phyloP scores from a whole-genome alignment of 1,140 invertebrate genomes.

The Pseudachorutes palmiensis region DNA sequence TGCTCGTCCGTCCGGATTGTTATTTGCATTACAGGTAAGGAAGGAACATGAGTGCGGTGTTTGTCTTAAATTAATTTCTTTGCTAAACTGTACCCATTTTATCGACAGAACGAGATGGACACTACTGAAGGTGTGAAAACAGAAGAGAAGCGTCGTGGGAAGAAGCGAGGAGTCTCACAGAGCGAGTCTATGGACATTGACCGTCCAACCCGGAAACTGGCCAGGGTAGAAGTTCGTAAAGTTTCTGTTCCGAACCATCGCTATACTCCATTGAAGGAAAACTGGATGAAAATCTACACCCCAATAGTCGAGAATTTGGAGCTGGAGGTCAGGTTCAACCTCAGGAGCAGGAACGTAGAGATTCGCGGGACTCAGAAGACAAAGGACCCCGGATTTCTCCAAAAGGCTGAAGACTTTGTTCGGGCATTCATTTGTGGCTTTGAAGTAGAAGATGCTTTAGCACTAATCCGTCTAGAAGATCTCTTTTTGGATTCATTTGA shows the following conservation, averaged over 20 bases:
- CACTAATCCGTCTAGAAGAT: slow-evolving; percentile 89
- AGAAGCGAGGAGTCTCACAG: slow-evolving; percentile 15
- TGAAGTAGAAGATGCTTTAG: slow-evolving; percentile 93
- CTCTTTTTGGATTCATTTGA: slow-evolving; percentile 96
- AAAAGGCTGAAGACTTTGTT: slow-evolving; percentile 97
- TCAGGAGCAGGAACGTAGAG: slow-evolving; percentile 84
- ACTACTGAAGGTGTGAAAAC: not conserved
- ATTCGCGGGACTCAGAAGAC: slow-evolving; percentile 68
- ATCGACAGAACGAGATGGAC: not conserved
- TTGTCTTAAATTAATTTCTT: too few species aligned
- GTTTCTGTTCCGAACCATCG: slow-evolving; percentile 64
- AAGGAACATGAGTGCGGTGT: too few species aligned
- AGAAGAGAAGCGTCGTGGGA: slow-evolving; percentile 10
- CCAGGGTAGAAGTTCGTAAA: slow-evolving; percentile 46
- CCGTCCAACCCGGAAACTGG: slow-evolving; percentile 11
- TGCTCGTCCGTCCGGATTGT: too few species aligned
- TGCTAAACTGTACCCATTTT: not conserved
- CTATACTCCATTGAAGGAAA: slow-evolving; percentile 87
- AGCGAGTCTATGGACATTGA: slow-evolving; percentile 21
- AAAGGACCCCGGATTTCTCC: slow-evolving; percentile 78
- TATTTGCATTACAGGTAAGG: too few species aligned
- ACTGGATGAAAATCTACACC: slow-evolving; percentile 95
- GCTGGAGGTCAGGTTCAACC: slow-evolving; percentile 89
- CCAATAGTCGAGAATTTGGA: slow-evolving; percentile 92
- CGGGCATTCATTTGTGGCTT: slow-evolving; percentile 94